Conservation (phyloP, 1,140 invertebrate species). For the Caerostris extrusa region DNA sequence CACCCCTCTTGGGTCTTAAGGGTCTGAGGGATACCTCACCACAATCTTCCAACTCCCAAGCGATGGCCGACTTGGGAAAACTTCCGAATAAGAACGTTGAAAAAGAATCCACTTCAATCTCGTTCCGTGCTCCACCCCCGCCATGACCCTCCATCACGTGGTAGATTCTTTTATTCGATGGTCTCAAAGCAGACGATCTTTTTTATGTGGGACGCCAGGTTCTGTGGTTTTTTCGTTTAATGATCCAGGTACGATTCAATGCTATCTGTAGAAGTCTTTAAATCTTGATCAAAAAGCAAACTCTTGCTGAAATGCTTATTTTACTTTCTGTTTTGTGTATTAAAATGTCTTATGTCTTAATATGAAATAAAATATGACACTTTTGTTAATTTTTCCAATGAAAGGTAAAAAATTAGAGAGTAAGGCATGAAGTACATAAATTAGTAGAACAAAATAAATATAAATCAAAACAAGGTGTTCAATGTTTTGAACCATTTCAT, state of each 20-base stretch:
- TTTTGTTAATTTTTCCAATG: no score
- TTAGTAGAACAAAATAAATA: no score
- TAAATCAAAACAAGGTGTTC: no score
- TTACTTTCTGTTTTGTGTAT: no score
- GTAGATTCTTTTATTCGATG: not conserved
- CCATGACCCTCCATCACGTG: not conserved
- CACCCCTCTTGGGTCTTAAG: not conserved
- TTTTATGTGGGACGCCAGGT: not conserved
- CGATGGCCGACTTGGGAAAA: constrained; percentile 52
- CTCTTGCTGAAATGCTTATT: no score
- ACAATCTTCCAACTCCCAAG: constrained; percentile 61
- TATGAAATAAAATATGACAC: no score
- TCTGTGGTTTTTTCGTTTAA: constrained; percentile 13
- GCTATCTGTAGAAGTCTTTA: no score
- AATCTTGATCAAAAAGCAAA: no score
- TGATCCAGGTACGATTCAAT: not conserved
- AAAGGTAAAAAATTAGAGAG: no score
- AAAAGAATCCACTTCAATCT: constrained; percentile 51
- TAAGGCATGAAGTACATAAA: no score
- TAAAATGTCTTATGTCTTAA: no score
- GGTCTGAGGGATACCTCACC: not conserved
- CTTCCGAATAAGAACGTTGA: constrained; percentile 31
- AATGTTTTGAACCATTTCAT: no score
- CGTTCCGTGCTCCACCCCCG: not conserved
- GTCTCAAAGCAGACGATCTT: not conserved